Evolutionary conservation across 1,140 invertebrate genomes (phyloP), one percentile per base, ranked within the genome.

Genomic region (Radopholus similis): DNA sequence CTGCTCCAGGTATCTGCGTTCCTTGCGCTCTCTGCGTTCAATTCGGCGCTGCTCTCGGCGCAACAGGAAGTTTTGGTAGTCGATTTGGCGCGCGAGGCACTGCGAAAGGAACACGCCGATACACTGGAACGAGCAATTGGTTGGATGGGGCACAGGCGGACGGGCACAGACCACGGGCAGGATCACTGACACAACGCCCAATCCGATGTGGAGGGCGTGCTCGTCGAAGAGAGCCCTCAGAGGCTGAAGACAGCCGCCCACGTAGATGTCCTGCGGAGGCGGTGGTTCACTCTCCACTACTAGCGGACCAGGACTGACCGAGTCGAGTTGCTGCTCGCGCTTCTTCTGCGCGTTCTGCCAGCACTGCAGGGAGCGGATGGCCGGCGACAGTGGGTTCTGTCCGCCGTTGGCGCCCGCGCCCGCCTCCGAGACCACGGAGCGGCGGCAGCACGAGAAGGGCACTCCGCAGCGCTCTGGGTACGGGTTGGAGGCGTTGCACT

Each of bases 311-410:
- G 44, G n/a, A 62, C 21, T 0, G 6, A 62, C 59, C 30, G 62
- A 58, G 49, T 81, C 81, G 11, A 81, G 44, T 47, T 81, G 80
- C 38, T 82, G 73, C 11, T 70, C 73, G 40, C 74, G 28, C 64
- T 82, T 81, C 26, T 64, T 78, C 38, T 81, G 68, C 21, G 80
- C 79, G 68, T 82, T 82, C 40, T 79, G 80, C 54, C 78, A 81
- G 49, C 64, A 66, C 34, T 81, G 71, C 13, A 82, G 55, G 9
- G 79, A 82, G 21, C 80, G 69, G 71, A 82, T 82, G 30, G 79
- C 79, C 15, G 79, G 80, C 21, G 70, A 44, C 2, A 81, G 66
- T 40, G 75, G 71, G 67, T 75, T 75, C 68, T 21, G 42, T 1
- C 32, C 47, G 21, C 42, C 23, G 26, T 38, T 57, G 4, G 54